A percentile compares a stretch with the other conserved stretches of the same genome.
These are phyloP conservation scores for Arctocebus calabarensis DNA, from an alignment of 2,797 vertebrate genomes.

Conservation along the genomic window DNA sequence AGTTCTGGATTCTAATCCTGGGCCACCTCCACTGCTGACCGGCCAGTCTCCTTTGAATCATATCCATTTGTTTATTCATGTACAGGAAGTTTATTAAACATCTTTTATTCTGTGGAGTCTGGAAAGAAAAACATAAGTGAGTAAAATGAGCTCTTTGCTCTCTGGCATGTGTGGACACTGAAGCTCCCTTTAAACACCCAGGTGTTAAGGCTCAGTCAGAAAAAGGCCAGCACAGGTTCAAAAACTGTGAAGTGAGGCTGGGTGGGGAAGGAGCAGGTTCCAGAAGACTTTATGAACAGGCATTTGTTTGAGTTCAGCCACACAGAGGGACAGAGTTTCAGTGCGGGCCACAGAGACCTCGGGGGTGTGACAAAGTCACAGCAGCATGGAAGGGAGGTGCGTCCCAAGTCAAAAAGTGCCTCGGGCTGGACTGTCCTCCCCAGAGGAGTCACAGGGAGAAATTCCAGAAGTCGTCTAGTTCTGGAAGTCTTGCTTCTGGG, in stretches of 20 bases:
- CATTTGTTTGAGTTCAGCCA: background rate
- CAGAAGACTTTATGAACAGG: background rate
- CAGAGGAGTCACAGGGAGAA: fast-evolving
- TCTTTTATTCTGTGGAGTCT: fast-evolving
- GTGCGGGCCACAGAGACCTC: fast-evolving
- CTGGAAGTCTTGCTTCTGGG: background rate
- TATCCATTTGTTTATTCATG: background rate
- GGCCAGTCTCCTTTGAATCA: background rate
- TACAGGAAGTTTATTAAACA: background rate
- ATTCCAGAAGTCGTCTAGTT: background rate
- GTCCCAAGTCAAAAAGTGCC: background rate
- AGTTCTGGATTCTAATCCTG: background rate
- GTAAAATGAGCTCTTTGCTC: background rate
- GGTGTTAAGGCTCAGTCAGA: background rate
- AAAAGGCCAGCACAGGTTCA: background rate
- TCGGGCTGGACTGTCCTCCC: fast-evolving
- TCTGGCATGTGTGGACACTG: fast-evolving
- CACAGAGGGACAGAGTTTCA: background rate
- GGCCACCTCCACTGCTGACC: fast-evolving
- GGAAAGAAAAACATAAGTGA: fast-evolving
- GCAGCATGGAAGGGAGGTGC: fast-evolving
- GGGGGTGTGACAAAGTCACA: fast-evolving
- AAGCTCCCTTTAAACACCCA: fast-evolving
- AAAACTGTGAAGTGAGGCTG: background rate
- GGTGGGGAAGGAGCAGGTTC: fast-evolving